Evolutionary conservation across 2,113 vertebrate genomes (phyloP), one percentile per base, ranked within the genome.

Genomic region (Pelvicachromis taeniatus): DNA sequence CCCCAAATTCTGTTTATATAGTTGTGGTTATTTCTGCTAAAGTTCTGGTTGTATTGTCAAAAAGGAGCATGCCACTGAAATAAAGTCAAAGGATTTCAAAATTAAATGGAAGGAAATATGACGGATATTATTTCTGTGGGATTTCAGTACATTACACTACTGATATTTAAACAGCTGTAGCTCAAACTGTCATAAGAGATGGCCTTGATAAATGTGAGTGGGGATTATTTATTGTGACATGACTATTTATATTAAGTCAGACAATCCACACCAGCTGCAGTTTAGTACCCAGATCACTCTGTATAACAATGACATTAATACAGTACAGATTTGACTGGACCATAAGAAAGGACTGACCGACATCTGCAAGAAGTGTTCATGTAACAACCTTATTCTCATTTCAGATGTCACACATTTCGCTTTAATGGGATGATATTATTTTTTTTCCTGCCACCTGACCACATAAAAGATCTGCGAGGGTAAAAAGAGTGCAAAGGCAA

Each of bases 391-490:
- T 50, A 68, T 77, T 70, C 73, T 79, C 80, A 63, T 17, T 81
- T 77, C 75, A 85, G 81, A 59, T 63, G 84, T 42, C 88, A 82
- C 83, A 58, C 42, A 38, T 84, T 77, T 77, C 78, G 52, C 68
- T 78, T 90, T 73, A 77, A 81, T 75, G 82, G 61, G 84, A 90
- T 84, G 89, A 89, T 61, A 77, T 79, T 50, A 29, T 58, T 80
- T 84, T 85, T 85, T 81, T 89, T 87, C 4, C 4, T 29, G 73
- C 48, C 77, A 35, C 53, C 61, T 89, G 89, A 89, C 92, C 92
- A 86, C 83, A 92, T 92, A 77, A 92, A 94, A 93, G 80, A 31
- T 78, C 78, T 86, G 59, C 31, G 1, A 77, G 88, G 82, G 73
- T 88, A 89, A 92, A 90, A 26, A 29, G 48, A 90, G 87, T 87